Base-by-base conservation (phyloP, 1,140 invertebrate species). In the Cephus cinctus region DNA sequence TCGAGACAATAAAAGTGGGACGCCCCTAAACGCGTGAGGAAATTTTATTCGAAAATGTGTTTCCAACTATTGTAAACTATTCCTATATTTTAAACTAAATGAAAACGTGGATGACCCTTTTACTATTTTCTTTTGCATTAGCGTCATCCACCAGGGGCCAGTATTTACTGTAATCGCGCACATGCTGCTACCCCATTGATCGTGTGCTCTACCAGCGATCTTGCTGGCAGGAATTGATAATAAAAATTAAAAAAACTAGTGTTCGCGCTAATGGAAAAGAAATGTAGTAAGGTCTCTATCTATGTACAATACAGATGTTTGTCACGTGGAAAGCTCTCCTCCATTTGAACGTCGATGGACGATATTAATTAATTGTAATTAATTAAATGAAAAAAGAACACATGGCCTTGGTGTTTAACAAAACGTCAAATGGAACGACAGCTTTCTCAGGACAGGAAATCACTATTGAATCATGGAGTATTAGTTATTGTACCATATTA, bases 401-500 rank as follows among this genome's bases (percentile, higher is more conserved):
- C 43, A 57, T 50, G 50, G 50, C 46, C 61, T 67, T 50, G 56
- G 43, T 44, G 53, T 56, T 54, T 31, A 35, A 42, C 15, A 38
- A 16, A 21, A 20, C 21, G 4, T 19, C n/a, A 50, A 40, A 60
- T 50, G 50, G 59, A 41, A 53, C 25, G 64, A 57, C 52, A 61
- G 57, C 56, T 67, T 60, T 64, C n/a, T 64, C 57, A 57, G 47
- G 54, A 63, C 47, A 56, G 18, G 51, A 61, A 56, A 57, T 48
- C 15, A 47, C 61, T 67, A 57, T 64, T 62, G 56, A 65, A 63
- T 63, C 61, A 52, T 67, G 60, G 56, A 76, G 64, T 76, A 76
- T 71, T 73, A 73, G 63, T 57, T 69, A 70, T 66, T 75, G 67
- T 73, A 75, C 55, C 59, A 68, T 73, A 71, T 51, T 47, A 59